These are phyloP conservation scores for Dendronephthya gigantea DNA, from an alignment of 64 coral and sea anemone species.

Conservation along the genomic window DNA sequence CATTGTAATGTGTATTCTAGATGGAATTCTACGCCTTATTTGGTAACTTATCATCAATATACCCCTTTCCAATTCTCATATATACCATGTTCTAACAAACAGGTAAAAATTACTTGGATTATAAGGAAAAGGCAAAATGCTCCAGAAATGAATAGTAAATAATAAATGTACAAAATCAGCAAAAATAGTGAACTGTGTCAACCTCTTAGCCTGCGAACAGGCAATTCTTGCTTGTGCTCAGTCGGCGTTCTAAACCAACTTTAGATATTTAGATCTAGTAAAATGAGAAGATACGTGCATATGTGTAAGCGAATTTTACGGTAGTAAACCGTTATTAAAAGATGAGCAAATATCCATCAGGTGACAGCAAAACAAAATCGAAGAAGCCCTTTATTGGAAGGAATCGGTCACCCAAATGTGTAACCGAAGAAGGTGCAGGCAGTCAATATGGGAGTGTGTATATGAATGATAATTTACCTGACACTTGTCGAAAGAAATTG, in stretches of 20 bases:
- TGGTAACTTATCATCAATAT: no score
- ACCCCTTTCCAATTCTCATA: no score
- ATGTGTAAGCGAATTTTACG: background rate
- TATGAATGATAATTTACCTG: background rate
- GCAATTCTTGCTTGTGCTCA: background rate
- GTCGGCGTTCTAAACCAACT: background rate
- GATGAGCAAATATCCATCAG: slow-evolving; percentile 13
- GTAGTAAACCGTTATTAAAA: background rate
- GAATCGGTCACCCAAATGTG: background rate
- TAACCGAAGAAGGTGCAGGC: background rate
- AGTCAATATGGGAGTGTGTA: background rate
- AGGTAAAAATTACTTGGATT: no score
- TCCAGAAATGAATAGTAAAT: no score
- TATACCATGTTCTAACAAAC: no score
- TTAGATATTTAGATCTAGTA: background rate
- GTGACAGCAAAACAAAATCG: background rate
- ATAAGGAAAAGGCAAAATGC: no score
- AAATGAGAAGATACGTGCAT: background rate
- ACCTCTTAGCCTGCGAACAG: background rate
- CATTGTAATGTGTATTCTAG: no score
- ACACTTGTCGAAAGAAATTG: background rate
- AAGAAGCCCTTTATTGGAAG: background rate
- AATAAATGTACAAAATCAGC: no score
- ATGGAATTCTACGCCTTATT: no score
- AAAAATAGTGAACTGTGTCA: no score